phyloP scores from a whole-genome alignment of 2,888 invertebrate genomes.

The Hydriomena furcata region DNA sequence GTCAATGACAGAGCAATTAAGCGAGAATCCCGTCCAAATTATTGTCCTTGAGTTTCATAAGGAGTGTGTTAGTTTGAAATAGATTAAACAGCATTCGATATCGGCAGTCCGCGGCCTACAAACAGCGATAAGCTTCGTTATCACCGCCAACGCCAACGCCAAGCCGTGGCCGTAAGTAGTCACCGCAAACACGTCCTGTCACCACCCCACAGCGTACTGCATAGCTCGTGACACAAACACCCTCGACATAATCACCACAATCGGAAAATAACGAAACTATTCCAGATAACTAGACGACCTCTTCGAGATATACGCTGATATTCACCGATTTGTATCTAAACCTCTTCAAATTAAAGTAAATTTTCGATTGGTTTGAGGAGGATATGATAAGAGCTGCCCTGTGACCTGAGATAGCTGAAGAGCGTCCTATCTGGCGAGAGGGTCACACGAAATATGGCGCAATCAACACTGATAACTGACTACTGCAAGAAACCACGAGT shows the following conservation, averaged over 20 bases:
- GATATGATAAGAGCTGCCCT: constrained; percentile 52
- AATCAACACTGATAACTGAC: constrained; percentile 19
- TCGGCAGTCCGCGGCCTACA: constrained; percentile 4
- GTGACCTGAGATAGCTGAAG: constrained; percentile 54
- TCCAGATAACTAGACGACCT: constrained; percentile 57
- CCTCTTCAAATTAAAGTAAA: constrained; percentile 7
- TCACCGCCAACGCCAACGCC: not conserved
- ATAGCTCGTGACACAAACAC: constrained; percentile 12
- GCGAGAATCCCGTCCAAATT: too few relatives aligned
- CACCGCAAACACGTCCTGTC: too few relatives aligned
- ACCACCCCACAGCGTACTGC: constrained; percentile 4
- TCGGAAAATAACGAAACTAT: constrained; percentile 70
- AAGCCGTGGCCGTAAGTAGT: not conserved
- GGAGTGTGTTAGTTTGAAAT: constrained; percentile 6
- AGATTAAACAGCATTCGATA: not conserved
- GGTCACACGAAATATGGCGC: constrained; percentile 27
- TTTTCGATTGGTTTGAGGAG: constrained; percentile 12
- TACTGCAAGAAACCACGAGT: too few relatives aligned
- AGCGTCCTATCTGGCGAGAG: constrained; percentile 45
- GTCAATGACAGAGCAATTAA: too few relatives aligned
- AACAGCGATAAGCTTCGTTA: constrained; percentile 24
- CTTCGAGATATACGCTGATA: constrained; percentile 29
- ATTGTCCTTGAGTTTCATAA: too few relatives aligned
- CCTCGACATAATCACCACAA: constrained; percentile 58
- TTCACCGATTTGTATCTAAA: constrained; percentile 25